A percentile compares a stretch with the other conserved stretches of the same genome.
phyloP scores from a whole-genome alignment of 2,797 vertebrate species.

The Loriculus beryllinus region DNA sequence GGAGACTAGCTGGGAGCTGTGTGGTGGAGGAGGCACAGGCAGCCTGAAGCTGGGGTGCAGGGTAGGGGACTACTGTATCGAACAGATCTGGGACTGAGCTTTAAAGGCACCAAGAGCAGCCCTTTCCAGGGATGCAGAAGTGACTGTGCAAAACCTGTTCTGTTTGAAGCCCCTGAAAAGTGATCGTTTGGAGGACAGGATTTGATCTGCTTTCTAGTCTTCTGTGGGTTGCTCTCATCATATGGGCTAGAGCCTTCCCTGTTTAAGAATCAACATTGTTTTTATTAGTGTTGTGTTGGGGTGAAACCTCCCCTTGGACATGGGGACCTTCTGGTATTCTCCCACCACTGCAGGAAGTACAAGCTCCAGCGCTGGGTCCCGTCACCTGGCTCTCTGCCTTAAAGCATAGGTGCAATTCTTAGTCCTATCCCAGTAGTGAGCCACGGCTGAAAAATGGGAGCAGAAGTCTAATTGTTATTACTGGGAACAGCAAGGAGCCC shows the following conservation, averaged over 20 bases:
- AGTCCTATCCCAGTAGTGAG: not conserved
- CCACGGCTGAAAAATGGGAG: not conserved
- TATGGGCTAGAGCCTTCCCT: not conserved
- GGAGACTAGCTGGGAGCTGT: accelerated
- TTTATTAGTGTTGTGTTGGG: not conserved
- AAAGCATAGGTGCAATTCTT: not conserved
- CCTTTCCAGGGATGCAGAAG: not conserved
- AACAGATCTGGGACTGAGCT: not conserved
- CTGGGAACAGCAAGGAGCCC: not conserved
- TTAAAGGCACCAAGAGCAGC: not conserved
- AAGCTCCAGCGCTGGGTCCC: accelerated
- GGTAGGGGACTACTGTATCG: not conserved
- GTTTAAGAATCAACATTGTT: not conserved
- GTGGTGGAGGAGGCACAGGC: not conserved
- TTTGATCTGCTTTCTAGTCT: not conserved
- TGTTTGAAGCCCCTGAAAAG: not conserved
- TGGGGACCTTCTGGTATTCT: not conserved
- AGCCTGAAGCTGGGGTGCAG: not conserved
- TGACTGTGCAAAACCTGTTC: not conserved
- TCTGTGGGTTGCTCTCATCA: not conserved
- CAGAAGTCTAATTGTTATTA: not conserved
- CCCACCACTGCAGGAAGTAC: not conserved
- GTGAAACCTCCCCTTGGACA: not conserved
- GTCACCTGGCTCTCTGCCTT: not conserved
- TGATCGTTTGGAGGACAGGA: not conserved